Base-by-base conservation (phyloP, 2,888 invertebrate species). In the Adineta ricciae region DNA sequence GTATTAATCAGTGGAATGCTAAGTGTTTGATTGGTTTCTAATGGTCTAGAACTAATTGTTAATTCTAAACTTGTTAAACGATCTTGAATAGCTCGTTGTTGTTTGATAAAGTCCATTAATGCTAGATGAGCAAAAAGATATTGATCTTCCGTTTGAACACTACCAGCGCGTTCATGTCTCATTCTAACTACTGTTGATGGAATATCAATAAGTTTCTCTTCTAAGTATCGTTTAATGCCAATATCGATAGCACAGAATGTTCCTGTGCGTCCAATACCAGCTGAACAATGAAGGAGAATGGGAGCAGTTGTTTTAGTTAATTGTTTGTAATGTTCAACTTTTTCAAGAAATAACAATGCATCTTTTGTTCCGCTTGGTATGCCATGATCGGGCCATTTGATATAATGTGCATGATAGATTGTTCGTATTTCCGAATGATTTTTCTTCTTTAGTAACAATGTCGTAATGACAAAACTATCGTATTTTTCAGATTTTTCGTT, bases 91-190 rank as follows among this genome's bases (percentile, higher is more conserved):
- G 19, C 32, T 32, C 27, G 32, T 19, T 64, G 32, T 64, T 36
- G 64, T 64, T 64, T 64, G 32, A 78, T 78, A 84, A 41, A 95
- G 91, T 97, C 96, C 88, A 97, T 93, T 87, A 97, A 92, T 86
- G 96, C 97, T 89, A 95, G 93, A 91, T 97, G 96, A 91, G 96
- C 97, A 92, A 97, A 97, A 84, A 97, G 95, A 92, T 97, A 97
- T 92, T 97, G 97, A 91, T 97, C 97, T 86, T 96, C 96, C 95
- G 97, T 97, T 93, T 97, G 97, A 91, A 97, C 97, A 91, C 96
- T 96, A 92, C 95, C 95, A 87, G 97, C 97, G 88, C 97, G 93
- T 92, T 98, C 97, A 86, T 94, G 93, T 84, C 97, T 94, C 89
- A 98, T 95, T 90, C 94, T 93, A 91, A 96, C 95, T 83, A 92